Percentiles rank a stretch among this genome's conserved stretches.
phyloP scores from a whole-genome alignment of 1,140 invertebrate genomes.

The Holcopasites calliopsidis region DNA sequence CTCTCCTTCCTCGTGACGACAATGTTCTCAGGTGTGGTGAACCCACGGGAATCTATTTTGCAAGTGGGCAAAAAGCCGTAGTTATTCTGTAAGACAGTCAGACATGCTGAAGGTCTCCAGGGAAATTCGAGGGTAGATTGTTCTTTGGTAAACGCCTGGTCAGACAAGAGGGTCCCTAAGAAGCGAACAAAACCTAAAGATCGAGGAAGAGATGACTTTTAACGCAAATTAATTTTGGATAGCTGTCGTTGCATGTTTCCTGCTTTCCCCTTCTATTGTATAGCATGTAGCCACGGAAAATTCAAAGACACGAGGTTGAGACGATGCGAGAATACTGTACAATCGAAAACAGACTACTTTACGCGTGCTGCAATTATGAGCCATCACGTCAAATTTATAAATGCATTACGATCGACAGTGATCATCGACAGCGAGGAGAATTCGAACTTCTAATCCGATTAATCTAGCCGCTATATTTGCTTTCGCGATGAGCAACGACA shows the following conservation, averaged over 20 bases:
- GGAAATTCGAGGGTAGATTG: not conserved
- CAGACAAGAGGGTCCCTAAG: not conserved
- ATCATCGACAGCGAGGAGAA: constrained; percentile 2
- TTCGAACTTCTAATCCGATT: constrained; percentile 26
- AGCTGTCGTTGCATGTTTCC: too few species aligned
- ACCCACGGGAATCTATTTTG: constrained; percentile 28
- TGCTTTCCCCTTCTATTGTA: too few species aligned
- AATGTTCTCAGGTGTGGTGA: constrained; percentile 7
- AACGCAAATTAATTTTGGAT: too few species aligned
- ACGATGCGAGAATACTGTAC: not conserved
- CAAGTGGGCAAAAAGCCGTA: constrained; percentile 39
- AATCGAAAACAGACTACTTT: constrained; percentile 12
- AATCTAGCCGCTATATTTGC: constrained; percentile 9
- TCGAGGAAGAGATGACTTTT: not conserved
- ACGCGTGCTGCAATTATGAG: constrained; percentile 25
- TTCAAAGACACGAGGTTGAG: too few species aligned
- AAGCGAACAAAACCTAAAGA: not conserved
- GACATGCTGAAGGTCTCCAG: not conserved
- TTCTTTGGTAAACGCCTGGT: not conserved
- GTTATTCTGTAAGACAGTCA: constrained; percentile 12
- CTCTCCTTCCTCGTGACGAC: constrained; percentile 5
- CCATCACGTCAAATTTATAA: constrained; percentile 17
- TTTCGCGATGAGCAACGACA: constrained; percentile 28
- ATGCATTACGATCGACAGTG: constrained; percentile 13
- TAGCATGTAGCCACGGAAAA: too few species aligned